phyloP scores from a whole-genome alignment of 64 coral and sea anemone species.

The Actinia equina region DNA sequence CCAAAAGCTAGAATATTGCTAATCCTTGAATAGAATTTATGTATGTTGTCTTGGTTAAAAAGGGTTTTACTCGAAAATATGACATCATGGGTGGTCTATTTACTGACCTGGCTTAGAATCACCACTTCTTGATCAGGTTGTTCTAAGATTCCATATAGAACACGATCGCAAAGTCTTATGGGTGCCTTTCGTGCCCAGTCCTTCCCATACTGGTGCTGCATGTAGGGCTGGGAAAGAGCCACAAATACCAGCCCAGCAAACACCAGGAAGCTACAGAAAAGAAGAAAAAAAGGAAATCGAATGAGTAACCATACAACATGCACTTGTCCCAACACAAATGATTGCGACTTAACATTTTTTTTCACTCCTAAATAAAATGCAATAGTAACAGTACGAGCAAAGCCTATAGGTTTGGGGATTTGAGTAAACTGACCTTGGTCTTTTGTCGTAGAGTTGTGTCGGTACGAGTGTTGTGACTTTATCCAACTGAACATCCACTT shows the following conservation, averaged over 20 bases:
- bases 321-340: no score
- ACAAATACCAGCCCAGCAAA: slow-evolving; percentile 88
- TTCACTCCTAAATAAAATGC: no score
- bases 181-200: slow-evolving; percentile 97
- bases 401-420: no score
- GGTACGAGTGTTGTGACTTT: slow-evolving; percentile 76
- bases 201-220: slow-evolving; percentile 94
- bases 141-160: slow-evolving; percentile 75
- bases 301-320: background rate
- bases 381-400: no score
- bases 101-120: slow-evolving; percentile 77
- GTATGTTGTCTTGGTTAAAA: no score
- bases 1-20: no score
- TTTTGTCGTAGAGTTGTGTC: slow-evolving; percentile 88
- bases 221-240: slow-evolving; percentile 89
- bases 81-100: background rate
- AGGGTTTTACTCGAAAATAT: background rate
- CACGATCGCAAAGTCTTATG: slow-evolving; percentile 91
- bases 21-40: no score
- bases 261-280: slow-evolving; percentile 63
- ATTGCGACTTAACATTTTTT: no score
- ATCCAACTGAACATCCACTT: slow-evolving; percentile 70
- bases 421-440: slow-evolving; percentile 57
- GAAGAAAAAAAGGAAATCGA: background rate
- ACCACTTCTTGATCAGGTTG: slow-evolving; percentile 89